Percentiles rank a stretch among this genome's conserved stretches.
Evolutionary conservation across 2,797 vertebrate species (phyloP).

Genomic region (Ctenopoma kingsleyae): DNA sequence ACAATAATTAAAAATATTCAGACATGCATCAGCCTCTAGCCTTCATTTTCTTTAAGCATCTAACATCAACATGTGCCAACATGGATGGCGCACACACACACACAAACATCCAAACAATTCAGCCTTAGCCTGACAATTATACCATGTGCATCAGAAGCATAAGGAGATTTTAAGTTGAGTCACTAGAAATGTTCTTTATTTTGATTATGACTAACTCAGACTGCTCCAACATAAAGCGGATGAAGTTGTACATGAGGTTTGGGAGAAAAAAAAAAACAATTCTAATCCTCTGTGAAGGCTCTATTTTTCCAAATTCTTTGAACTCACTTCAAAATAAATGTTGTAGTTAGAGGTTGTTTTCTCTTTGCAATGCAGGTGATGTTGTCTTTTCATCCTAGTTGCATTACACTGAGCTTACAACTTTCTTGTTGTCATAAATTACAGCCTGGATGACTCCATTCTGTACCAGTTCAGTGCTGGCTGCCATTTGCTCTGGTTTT

Average conservation of each 20-base stretch:
- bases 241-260: constrained; percentile 24
- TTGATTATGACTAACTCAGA: constrained; percentile 19
- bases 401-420: constrained; percentile 14
- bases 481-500: neutral
- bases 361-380: neutral
- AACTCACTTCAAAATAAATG: constrained; percentile 37
- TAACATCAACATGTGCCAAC: constrained; percentile 27
- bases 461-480: neutral
- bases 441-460: neutral
- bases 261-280: constrained; percentile 28
- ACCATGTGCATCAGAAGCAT: constrained; percentile 16
- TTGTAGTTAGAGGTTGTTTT: constrained; percentile 2
- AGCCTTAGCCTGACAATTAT: constrained; percentile 13
- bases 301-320: constrained; percentile 5
- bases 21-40: constrained; percentile 37
- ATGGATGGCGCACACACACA: neutral
- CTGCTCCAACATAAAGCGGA: neutral
- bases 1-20: constrained; percentile 68
- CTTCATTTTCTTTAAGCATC: constrained; percentile 45
- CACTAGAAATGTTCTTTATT: constrained; percentile 25
- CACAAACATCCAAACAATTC: neutral
- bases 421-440: constrained; percentile 2
- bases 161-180: constrained; percentile 44
- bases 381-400: neutral
- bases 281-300: constrained; percentile 46